Percentiles rank a stretch among this genome's conserved stretches.
phyloP scores from a whole-genome alignment of 2,888 invertebrate genomes.

The Oscheius sp. region DNA sequence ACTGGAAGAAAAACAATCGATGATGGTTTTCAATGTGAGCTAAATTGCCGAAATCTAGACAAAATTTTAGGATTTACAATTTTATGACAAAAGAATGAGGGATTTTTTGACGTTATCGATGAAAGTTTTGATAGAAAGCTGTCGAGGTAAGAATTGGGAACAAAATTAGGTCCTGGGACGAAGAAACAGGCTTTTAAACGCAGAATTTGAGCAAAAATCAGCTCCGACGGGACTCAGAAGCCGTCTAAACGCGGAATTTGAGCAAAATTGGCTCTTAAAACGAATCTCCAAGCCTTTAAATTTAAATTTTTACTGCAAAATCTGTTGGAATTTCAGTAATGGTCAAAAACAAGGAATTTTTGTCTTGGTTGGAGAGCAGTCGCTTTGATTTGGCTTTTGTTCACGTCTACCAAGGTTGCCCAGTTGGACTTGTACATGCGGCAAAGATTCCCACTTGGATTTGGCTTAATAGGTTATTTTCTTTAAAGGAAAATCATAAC shows the following conservation, averaged over 20 bases:
- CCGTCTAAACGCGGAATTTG: no score
- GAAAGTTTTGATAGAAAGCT: background rate
- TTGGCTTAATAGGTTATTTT: slow-evolving; percentile 55
- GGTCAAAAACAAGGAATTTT: slow-evolving; percentile 48
- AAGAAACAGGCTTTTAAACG: no score
- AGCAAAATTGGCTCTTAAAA: background rate
- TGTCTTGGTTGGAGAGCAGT: slow-evolving; percentile 48
- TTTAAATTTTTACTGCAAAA: background rate
- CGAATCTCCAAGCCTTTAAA: background rate
- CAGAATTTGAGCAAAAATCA: no score
- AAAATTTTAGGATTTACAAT: background rate
- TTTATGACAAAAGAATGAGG: slow-evolving; percentile 9
- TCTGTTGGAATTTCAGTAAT: no score
- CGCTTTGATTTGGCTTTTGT: slow-evolving; percentile 66
- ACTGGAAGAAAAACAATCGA: slow-evolving; percentile 18
- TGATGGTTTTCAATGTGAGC: background rate
- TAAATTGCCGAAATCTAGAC: background rate
- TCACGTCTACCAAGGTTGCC: slow-evolving; percentile 63
- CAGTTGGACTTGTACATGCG: slow-evolving; percentile 60
- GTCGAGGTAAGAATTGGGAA: background rate
- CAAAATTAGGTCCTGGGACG: no score
- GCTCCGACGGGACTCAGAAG: no score
- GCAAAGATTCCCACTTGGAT: slow-evolving; percentile 63
- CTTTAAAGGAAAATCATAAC: background rate
- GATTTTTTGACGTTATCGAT: background rate